A percentile compares a stretch with the other conserved stretches of the same genome.
Conservation (phyloP, 2,888 invertebrate species). For the Neoscelio sp. region DNA sequence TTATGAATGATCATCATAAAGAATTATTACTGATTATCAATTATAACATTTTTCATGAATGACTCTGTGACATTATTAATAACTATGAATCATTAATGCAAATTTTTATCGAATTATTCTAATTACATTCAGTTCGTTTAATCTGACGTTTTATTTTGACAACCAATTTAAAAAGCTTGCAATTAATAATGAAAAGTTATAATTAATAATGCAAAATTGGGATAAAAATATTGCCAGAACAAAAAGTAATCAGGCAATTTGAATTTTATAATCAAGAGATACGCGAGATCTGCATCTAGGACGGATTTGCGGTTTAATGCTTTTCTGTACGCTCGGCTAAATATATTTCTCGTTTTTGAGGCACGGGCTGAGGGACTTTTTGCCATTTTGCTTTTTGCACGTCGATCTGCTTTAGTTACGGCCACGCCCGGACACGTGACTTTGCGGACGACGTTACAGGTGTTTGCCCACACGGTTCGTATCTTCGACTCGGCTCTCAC, state of each 20-base stretch:
- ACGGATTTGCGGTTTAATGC: constrained; percentile 74
- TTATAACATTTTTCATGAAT: too few relatives aligned
- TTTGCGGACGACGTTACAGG: constrained; percentile 76
- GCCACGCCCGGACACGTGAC: constrained; percentile 81
- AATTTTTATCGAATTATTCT: too few relatives aligned
- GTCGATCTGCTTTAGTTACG: constrained; percentile 78
- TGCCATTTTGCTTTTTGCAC: constrained; percentile 74
- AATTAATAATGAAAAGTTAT: too few relatives aligned
- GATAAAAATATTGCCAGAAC: too few relatives aligned
- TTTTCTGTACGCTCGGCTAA: constrained; percentile 70
- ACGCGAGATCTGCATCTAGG: constrained; percentile 63
- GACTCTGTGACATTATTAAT: too few relatives aligned
- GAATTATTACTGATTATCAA: too few relatives aligned
- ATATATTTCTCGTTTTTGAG: constrained; percentile 75
- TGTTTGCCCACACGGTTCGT: constrained; percentile 74
- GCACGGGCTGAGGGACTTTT: constrained; percentile 77
- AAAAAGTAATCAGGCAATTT: constrained; percentile 52
- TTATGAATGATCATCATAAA: too few relatives aligned
- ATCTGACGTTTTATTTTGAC: too few relatives aligned
- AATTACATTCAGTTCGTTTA: too few relatives aligned
- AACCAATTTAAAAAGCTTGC: too few relatives aligned
- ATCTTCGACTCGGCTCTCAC: constrained; percentile 58
- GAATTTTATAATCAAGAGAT: constrained; percentile 57
- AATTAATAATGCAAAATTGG: constrained; percentile 24
- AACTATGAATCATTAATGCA: too few relatives aligned